A percentile compares a stretch with the other conserved stretches of the same genome.
These are phyloP conservation scores for Sterrhoptilus dennistouni DNA, from an alignment of 2,113 vertebrate genomes.

Conservation along the genomic window DNA sequence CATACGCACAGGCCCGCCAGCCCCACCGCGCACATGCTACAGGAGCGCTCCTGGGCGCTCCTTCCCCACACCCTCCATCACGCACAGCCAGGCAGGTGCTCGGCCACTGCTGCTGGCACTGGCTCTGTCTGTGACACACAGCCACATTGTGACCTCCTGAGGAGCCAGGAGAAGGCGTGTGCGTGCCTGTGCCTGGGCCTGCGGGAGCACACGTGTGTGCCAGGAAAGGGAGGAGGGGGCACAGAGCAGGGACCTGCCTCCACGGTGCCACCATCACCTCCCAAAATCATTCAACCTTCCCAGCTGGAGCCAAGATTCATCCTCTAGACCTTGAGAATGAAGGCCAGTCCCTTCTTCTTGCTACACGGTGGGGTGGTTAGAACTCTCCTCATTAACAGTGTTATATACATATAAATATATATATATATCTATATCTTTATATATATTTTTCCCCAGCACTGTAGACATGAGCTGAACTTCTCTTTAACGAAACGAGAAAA, in stretches of 20 bases:
- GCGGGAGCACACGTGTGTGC: neutral
- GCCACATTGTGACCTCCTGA: neutral
- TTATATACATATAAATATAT: conserved; percentile 84
- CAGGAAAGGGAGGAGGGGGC: neutral
- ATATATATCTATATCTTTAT: conserved; percentile 78
- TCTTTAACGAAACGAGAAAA: conserved; percentile 75
- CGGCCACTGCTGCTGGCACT: neutral
- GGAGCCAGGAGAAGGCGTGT: neutral
- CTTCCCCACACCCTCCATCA: neutral
- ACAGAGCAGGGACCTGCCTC: neutral
- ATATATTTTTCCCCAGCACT: conserved; percentile 79
- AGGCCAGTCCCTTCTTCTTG: conserved; percentile 68
- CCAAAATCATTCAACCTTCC: neutral
- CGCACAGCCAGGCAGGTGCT: neutral
- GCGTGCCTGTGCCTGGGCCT: neutral
- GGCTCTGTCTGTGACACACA: neutral
- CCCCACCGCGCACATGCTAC: accelerated
- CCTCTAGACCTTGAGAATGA: conserved; percentile 56
- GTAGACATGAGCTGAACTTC: conserved; percentile 79
- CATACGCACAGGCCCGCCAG: neutral
- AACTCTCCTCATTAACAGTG: conserved; percentile 81
- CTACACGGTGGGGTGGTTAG: conserved; percentile 73
- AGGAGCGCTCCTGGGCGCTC: accelerated
- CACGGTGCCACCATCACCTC: neutral
- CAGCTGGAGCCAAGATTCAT: conserved; percentile 65